A percentile compares a stretch with the other conserved stretches of the same genome.
Evolutionary conservation across 1,140 invertebrate species (phyloP).

Genomic region (Calosoma granatense): DNA sequence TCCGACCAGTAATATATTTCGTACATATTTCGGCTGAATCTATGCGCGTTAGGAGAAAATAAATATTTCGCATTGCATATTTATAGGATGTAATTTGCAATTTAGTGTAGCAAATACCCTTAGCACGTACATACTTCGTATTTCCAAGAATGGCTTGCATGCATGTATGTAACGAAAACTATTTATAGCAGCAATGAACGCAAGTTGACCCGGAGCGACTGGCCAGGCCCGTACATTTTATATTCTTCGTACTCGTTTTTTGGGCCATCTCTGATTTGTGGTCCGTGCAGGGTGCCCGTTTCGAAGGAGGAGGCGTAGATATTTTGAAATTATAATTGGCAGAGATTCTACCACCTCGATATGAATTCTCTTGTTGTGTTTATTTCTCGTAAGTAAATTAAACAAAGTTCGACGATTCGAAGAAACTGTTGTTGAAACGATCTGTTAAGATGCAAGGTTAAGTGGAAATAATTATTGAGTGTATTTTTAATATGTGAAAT

Average conservation of each 20-base stretch:
- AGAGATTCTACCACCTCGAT: background rate
- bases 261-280: conserved; percentile 1
- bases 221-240: background rate
- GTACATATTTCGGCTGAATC: background rate
- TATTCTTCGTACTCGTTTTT: background rate
- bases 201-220: background rate
- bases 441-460: too few species aligned
- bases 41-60: background rate
- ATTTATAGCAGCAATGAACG: background rate
- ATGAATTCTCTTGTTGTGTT: background rate
- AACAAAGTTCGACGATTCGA: too few species aligned
- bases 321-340: conserved; percentile 8
- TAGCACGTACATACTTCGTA: background rate
- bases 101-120: conserved; percentile 3
- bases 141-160: too few species aligned
- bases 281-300: background rate
- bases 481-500: too few species aligned
- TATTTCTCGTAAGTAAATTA: background rate
- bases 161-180: conserved; percentile 1
- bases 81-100: conserved; percentile 6
- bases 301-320: background rate
- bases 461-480: too few species aligned
- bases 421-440: too few species aligned
- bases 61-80: conserved; percentile 5
- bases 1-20: background rate